Evolutionary conservation across 2,888 invertebrate genomes (phyloP).

Genomic region (Vesta saturnalis): DNA sequence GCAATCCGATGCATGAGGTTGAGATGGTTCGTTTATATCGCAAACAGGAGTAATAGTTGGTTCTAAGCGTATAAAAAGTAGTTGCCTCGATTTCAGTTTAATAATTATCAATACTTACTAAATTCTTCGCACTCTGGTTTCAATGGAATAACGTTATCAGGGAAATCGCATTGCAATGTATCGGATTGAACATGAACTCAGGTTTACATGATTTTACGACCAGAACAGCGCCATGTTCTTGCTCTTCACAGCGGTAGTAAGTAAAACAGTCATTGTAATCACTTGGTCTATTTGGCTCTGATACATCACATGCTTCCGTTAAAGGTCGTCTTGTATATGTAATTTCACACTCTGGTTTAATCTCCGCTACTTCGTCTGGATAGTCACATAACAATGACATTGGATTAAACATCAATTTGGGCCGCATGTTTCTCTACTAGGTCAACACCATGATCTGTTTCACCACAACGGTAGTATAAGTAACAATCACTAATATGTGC

Average conservation of each 20-base stretch:
- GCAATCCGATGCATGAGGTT: not conserved
- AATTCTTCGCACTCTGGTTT: not conserved
- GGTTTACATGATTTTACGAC: not conserved
- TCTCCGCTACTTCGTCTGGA: not conserved
- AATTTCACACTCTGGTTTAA: slow-evolving; percentile 2
- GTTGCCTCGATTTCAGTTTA: not conserved
- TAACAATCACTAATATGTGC: not conserved
- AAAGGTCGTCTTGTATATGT: not conserved
- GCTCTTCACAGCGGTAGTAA: not conserved
- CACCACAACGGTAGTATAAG: not conserved
- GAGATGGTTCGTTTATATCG: not conserved
- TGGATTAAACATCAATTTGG: slow-evolving; percentile 4
- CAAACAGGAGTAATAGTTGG: not conserved
- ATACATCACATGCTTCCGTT: not conserved
- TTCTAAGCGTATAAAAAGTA: not conserved
- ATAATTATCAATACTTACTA: not conserved
- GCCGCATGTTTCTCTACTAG: slow-evolving; percentile 1
- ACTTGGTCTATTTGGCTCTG: not conserved
- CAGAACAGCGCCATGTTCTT: not conserved
- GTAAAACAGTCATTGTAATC: not conserved
- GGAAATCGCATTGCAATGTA: slow-evolving; percentile 3
- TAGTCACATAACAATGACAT: not conserved
- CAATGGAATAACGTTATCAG: not conserved
- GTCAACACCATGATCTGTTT: not conserved
- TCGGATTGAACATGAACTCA: slow-evolving; percentile 10